Conservation (phyloP, 2,888 invertebrate genomes). For the Oeneis ivallda region DNA sequence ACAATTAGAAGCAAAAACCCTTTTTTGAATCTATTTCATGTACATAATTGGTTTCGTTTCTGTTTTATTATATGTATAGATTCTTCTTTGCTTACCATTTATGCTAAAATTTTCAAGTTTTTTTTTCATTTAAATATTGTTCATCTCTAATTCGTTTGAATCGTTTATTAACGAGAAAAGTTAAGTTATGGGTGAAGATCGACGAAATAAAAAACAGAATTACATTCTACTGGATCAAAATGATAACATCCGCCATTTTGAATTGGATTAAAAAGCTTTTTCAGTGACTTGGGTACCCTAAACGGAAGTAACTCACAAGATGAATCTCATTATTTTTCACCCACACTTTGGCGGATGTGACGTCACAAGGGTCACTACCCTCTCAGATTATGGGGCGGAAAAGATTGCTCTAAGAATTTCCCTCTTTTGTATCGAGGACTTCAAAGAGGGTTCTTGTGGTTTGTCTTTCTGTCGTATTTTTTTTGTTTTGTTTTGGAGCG, state of each 20-base stretch:
- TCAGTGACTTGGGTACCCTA: background rate
- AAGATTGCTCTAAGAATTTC: slow-evolving; percentile 31
- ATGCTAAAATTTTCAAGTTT: too few relatives aligned
- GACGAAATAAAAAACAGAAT: too few relatives aligned
- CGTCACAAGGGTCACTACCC: slow-evolving; percentile 28
- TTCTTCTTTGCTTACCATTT: too few relatives aligned
- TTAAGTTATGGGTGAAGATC: background rate
- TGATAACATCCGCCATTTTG: background rate
- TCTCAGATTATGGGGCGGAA: slow-evolving; percentile 31
- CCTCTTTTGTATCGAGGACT: slow-evolving; percentile 26
- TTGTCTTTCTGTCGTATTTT: slow-evolving; percentile 16
- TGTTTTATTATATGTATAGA: too few relatives aligned
- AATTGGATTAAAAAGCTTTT: background rate
- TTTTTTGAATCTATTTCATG: too few relatives aligned
- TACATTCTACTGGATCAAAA: too few relatives aligned
- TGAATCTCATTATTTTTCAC: slow-evolving; percentile 25
- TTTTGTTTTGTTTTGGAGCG: background rate
- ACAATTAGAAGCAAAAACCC: too few relatives aligned
- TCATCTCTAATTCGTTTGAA: too few relatives aligned
- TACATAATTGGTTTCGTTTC: too few relatives aligned
- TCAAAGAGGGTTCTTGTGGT: slow-evolving; percentile 24
- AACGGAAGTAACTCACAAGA: background rate
- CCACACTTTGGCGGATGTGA: slow-evolving; percentile 17
- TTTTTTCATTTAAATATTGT: too few relatives aligned
- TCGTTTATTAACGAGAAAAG: background rate